Conservation (phyloP, 2,797 vertebrate genomes). For the Notamacropus eugenii region DNA sequence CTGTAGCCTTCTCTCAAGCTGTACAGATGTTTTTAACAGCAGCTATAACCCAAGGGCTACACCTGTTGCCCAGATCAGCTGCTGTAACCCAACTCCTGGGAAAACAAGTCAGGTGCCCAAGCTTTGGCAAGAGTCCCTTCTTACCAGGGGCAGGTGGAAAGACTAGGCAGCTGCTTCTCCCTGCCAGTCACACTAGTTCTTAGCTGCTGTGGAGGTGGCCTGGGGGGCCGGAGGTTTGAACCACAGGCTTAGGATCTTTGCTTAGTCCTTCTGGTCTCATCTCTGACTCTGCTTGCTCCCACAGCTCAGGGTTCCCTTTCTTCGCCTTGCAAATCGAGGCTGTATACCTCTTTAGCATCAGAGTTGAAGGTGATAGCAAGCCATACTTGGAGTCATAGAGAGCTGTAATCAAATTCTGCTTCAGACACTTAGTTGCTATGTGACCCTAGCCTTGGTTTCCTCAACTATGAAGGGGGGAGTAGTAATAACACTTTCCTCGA, state of each 20-base stretch:
- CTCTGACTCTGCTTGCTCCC: neutral
- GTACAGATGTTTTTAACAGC: conserved; percentile 61
- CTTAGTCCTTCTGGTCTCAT: neutral
- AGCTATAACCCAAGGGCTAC: conserved; percentile 25
- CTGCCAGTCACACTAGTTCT: neutral
- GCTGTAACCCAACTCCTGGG: conserved; percentile 50
- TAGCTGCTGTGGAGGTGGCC: neutral
- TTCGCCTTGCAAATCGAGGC: neutral
- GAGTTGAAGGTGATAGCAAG: neutral
- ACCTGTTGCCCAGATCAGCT: conserved; percentile 64
- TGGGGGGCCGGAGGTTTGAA: neutral
- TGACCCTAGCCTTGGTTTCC: neutral
- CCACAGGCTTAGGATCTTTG: neutral
- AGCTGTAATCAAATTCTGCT: neutral
- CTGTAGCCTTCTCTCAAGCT: neutral
- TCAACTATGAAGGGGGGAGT: neutral
- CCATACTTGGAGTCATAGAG: neutral
- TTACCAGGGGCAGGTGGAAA: conserved; percentile 43
- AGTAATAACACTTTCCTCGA: neutral
- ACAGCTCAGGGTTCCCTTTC: neutral
- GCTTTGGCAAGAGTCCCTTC: neutral
- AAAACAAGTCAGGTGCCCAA: conserved; percentile 40
- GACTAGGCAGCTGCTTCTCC: neutral
- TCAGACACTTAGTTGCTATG: neutral
- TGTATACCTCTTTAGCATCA: neutral